Evolutionary conservation across 2,888 invertebrate species (phyloP).

Genomic region (Plusia festucae): DNA sequence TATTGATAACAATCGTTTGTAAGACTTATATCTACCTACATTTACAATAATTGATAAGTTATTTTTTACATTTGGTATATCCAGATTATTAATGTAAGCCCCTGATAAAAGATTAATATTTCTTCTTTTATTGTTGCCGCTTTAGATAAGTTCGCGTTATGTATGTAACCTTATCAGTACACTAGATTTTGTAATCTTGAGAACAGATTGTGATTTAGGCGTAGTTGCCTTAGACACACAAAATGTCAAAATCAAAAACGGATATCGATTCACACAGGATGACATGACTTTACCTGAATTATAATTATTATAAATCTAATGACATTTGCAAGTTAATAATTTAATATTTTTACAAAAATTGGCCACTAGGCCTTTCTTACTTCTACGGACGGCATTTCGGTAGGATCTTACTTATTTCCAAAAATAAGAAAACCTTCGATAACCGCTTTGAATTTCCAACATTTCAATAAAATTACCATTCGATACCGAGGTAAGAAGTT

Average conservation of each 20-base stretch:
- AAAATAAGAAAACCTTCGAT: too few relatives aligned
- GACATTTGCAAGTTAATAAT: too few relatives aligned
- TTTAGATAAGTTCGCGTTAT: constrained; percentile 29
- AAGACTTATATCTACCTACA: constrained; percentile 20
- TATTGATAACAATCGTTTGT: constrained; percentile 30
- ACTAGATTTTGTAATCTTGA: constrained; percentile 14
- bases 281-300: too few relatives aligned
- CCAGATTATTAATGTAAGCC: constrained; percentile 45
- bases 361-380: too few relatives aligned
- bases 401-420: too few relatives aligned
- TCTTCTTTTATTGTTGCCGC: constrained; percentile 51
- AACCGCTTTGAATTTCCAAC: too few relatives aligned
- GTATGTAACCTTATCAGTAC: constrained; percentile 38
- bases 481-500: too few relatives aligned
- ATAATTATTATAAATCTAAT: too few relatives aligned
- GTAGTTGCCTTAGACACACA: background rate
- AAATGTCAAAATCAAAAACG: background rate
- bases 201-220: constrained; percentile 13
- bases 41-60: constrained; percentile 43
- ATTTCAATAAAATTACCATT: too few relatives aligned
- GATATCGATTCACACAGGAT: too few relatives aligned
- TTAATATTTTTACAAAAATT: too few relatives aligned
- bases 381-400: too few relatives aligned
- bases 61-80: constrained; percentile 47
- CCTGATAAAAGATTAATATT: constrained; percentile 44